These are phyloP conservation scores for Pseudopodoces humilis DNA, from an alignment of 2,113 vertebrate species.

Conservation along the genomic window DNA sequence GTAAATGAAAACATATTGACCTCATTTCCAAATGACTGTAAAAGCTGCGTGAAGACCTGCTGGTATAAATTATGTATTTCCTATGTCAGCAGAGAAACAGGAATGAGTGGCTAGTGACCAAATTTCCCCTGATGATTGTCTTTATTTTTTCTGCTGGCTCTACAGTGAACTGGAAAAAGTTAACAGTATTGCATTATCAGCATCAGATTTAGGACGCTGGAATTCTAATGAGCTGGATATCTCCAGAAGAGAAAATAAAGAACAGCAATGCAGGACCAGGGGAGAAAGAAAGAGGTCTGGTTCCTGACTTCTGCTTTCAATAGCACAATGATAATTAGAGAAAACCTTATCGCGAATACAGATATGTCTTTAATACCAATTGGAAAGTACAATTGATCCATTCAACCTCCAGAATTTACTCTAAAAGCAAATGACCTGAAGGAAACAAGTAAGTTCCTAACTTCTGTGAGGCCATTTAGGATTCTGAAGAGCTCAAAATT, in stretches of 20 bases:
- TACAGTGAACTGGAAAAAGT: neutral
- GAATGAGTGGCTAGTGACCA: neutral
- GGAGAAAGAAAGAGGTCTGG: neutral
- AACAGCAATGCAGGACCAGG: neutral
- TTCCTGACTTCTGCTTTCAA: neutral
- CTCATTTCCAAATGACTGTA: constrained; percentile 10
- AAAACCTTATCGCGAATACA: neutral
- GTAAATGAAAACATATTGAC: constrained; percentile 45
- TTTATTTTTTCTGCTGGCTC: neutral
- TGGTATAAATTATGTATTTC: constrained; percentile 36
- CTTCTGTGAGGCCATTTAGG: rapidly evolving
- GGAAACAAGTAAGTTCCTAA: neutral
- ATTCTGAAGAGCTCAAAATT: neutral
- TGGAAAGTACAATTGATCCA: neutral
- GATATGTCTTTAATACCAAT: neutral
- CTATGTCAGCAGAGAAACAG: neutral
- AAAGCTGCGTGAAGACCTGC: neutral
- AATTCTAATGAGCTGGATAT: neutral
- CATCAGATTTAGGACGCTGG: neutral
- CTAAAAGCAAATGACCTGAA: neutral
- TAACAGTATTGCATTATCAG: neutral
- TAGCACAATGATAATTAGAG: neutral
- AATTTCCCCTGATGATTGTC: neutral
- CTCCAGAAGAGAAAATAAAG: neutral
- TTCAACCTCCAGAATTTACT: neutral